These are phyloP conservation scores for Mormyrus hasselquistii DNA, from an alignment of 2,797 vertebrate genomes.

Conservation along the genomic window DNA sequence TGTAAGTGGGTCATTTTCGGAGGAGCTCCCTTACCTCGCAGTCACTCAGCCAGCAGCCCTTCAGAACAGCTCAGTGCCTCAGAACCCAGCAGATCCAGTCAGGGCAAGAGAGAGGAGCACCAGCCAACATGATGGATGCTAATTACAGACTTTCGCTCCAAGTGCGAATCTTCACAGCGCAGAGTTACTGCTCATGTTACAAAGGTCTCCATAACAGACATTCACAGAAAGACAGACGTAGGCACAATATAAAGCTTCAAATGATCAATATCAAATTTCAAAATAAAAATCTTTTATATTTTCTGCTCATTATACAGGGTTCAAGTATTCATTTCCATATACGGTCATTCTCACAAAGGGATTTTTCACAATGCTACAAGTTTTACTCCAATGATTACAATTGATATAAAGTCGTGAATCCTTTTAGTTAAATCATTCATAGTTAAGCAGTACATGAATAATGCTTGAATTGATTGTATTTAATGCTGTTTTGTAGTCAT, in stretches of 20 bases:
- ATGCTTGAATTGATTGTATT: background rate
- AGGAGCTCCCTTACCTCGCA: background rate
- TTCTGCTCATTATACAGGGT: background rate
- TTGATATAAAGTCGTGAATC: background rate
- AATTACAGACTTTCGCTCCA: background rate
- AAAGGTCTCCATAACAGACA: constrained; percentile 2
- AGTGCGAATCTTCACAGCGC: background rate
- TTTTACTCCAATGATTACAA: background rate
- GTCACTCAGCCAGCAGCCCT: background rate
- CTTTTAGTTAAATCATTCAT: background rate
- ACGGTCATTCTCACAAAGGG: background rate
- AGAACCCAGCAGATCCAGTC: background rate
- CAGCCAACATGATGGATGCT: background rate
- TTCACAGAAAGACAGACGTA: background rate
- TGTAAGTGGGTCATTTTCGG: background rate
- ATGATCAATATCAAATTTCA: background rate
- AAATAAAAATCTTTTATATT: background rate
- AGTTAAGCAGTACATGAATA: background rate
- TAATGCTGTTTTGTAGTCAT: background rate
- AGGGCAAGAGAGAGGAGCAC: background rate
- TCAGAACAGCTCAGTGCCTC: background rate
- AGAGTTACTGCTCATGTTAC: background rate
- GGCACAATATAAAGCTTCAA: background rate
- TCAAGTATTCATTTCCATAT: background rate
- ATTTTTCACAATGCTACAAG: background rate